Percentiles rank a stretch among this genome's conserved stretches.
These are phyloP conservation scores for Natrix natrix DNA, from an alignment of 2,797 vertebrate genomes.

Conservation along the genomic window DNA sequence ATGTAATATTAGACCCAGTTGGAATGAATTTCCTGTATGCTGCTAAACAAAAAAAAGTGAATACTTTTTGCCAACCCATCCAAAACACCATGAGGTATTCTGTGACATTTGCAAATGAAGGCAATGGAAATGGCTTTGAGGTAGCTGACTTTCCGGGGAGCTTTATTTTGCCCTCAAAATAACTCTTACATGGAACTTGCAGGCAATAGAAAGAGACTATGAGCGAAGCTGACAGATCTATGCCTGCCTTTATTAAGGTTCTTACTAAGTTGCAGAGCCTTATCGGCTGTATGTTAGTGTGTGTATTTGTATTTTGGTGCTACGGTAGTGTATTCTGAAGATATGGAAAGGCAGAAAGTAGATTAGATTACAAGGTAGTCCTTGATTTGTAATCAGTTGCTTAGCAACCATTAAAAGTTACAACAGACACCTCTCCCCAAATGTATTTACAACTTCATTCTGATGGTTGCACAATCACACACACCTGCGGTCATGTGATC, in stretches of 20 bases:
- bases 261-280: not conserved
- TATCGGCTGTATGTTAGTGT: not conserved
- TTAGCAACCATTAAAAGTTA: not conserved
- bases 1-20: not conserved
- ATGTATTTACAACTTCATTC: not conserved
- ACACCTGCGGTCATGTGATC: not conserved
- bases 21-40: not conserved
- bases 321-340: not conserved
- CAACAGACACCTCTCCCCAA: not conserved
- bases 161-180: not conserved
- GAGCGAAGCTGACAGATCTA: not conserved
- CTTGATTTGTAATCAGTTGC: not conserved
- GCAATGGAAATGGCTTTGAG: not conserved
- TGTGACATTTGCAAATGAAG: not conserved
- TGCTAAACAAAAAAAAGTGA: not conserved
- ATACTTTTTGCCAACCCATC: not conserved
- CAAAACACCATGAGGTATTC: not conserved
- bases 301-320: not conserved
- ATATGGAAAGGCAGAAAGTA: conserved; percentile 8
- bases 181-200: not conserved
- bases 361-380: not conserved
- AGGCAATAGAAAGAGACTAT: not conserved
- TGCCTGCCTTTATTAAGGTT: not conserved
- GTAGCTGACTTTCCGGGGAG: not conserved
- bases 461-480: not conserved